These are phyloP conservation scores for Carcharodon carcharias DNA, from an alignment of 2,797 vertebrate species.

Conservation along the genomic window DNA sequence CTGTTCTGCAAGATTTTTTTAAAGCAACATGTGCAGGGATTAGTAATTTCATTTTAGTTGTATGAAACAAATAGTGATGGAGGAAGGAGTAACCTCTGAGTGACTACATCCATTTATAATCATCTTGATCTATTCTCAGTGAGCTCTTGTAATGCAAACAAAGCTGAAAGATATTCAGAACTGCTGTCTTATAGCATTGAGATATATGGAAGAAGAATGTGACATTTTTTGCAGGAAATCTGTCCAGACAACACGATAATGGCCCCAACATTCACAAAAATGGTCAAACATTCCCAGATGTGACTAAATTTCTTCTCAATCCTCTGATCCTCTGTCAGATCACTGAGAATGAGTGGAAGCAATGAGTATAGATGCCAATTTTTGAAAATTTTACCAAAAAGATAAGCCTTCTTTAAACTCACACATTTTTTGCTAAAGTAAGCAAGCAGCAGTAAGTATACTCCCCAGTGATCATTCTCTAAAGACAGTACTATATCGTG, in stretches of 20 bases:
- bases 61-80: not conserved
- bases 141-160: not conserved
- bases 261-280: not conserved
- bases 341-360: not conserved
- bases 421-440: not conserved
- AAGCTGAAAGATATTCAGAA: not conserved
- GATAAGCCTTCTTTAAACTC: not conserved
- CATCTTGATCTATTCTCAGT: not conserved
- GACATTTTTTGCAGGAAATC: not conserved
- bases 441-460: not conserved
- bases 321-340: not conserved
- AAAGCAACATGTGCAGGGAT: not conserved
- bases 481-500: not conserved
- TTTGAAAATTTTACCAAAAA: not conserved
- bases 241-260: not conserved
- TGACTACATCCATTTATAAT: not conserved
- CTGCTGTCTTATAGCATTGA: not conserved
- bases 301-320: not conserved
- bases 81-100: not conserved
- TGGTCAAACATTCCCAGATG: not conserved
- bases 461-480: not conserved
- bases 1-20: slow-evolving; percentile 3
- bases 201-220: not conserved
- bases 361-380: not conserved
- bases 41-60: not conserved